These are phyloP conservation scores for Cryptocephalus moraei DNA, from an alignment of 2,888 invertebrate species.

Conservation along the genomic window DNA sequence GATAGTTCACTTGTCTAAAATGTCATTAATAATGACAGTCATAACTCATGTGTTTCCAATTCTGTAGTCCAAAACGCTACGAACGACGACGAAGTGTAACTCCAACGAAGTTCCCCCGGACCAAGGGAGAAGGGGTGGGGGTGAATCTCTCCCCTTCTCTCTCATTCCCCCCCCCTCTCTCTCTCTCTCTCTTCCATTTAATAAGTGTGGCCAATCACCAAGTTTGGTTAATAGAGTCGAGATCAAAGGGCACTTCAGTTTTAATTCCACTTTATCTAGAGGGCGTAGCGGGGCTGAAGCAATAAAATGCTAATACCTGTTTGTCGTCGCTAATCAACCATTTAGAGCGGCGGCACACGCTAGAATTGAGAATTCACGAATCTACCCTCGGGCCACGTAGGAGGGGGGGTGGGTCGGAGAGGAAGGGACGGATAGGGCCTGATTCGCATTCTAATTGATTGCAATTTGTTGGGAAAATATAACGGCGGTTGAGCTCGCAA, in stretches of 20 bases:
- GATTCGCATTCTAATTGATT: neutral
- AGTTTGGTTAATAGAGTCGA: constrained; percentile 39
- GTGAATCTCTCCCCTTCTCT: neutral
- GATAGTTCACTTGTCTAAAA: no score
- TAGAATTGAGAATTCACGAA: neutral
- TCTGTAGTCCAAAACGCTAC: no score
- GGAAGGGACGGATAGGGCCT: neutral
- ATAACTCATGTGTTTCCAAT: no score
- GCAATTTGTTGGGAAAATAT: neutral
- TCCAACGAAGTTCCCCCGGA: no score
- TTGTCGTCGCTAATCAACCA: constrained; percentile 54
- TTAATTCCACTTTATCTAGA: constrained; percentile 48
- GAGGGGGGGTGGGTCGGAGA: neutral
- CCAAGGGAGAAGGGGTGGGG: no score
- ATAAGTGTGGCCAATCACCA: constrained; percentile 37
- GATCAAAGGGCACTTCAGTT: constrained; percentile 46
- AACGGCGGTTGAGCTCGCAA: no score
- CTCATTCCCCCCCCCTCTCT: neutral
- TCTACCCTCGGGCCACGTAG: neutral
- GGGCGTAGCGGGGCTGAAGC: constrained; percentile 43
- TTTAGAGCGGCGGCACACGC: constrained; percentile 26
- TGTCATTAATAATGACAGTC: no score
- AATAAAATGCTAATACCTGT: constrained; percentile 65
- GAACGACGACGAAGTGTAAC: no score
- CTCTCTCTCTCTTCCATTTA: constrained; percentile 32